A percentile compares a stretch with the other conserved stretches of the same genome.
Evolutionary conservation across 2,113 vertebrate species (phyloP).

Genomic region (Neofelis nebulosa): DNA sequence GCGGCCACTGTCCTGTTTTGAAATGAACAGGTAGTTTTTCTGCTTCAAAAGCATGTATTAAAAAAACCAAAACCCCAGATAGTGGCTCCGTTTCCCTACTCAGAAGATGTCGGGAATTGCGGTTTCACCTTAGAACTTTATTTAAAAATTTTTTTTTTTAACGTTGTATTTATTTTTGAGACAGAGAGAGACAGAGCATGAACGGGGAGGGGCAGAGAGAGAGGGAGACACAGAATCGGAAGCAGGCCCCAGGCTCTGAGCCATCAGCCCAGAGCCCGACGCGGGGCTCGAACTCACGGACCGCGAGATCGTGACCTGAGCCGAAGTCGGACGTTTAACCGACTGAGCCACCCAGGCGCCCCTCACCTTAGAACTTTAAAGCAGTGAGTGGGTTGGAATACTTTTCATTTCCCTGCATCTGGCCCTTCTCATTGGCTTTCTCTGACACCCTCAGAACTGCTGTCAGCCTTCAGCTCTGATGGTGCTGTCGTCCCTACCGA

Average conservation of each 20-base stretch:
- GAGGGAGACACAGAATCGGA: too few species aligned
- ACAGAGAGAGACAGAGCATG: too few species aligned
- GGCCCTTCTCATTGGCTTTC: not conserved
- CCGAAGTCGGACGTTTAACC: too few species aligned
- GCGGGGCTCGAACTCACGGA: too few species aligned
- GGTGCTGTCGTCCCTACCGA: rapidly evolving
- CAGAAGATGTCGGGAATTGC: not conserved
- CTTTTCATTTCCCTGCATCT: rapidly evolving
- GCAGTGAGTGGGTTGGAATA: not conserved
- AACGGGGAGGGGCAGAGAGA: too few species aligned
- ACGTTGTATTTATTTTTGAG: too few species aligned
- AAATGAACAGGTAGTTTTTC: not conserved
- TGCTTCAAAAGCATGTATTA: not conserved
- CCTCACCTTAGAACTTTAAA: not conserved
- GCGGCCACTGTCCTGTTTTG: not conserved
- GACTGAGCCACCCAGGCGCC: too few species aligned
- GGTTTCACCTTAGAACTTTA: too few species aligned
- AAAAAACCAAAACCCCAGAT: not conserved
- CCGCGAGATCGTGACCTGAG: too few species aligned
- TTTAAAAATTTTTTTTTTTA: too few species aligned
- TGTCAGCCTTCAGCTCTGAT: not conserved
- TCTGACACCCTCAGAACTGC: rapidly evolving
- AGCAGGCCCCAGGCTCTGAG: too few species aligned
- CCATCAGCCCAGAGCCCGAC: too few species aligned
- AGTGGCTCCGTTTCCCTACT: not conserved